Percentiles rank a stretch among this genome's conserved stretches.
These are phyloP conservation scores for Psammodynastes pulverulentus DNA, from an alignment of 2,113 vertebrate species.

Conservation along the genomic window DNA sequence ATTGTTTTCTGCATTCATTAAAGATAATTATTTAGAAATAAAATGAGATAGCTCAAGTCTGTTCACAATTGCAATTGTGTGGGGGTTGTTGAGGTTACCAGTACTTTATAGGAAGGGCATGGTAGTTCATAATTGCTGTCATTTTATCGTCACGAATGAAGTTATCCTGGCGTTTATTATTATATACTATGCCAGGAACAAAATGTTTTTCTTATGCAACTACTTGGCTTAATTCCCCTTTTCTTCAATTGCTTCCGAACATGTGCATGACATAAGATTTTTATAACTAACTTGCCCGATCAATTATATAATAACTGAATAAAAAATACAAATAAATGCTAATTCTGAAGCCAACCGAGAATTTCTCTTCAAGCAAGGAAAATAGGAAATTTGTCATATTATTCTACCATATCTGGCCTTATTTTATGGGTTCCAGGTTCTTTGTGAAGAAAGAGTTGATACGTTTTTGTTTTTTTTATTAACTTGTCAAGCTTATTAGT, in stretches of 20 bases:
- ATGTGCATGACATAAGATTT: background rate
- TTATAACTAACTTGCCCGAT: background rate
- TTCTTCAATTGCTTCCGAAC: conserved; percentile 4
- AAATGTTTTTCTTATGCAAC: conserved; percentile 20
- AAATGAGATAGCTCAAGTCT: background rate
- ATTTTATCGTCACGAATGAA: background rate
- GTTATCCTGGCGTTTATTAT: background rate
- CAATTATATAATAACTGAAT: background rate
- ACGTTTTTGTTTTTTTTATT: background rate
- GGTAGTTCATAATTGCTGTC: background rate
- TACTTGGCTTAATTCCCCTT: background rate
- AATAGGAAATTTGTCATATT: background rate
- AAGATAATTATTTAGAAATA: background rate
- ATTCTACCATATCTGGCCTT: background rate
- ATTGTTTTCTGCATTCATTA: background rate
- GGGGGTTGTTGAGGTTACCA: conserved; percentile 1
- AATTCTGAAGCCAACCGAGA: background rate
- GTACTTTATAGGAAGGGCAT: background rate
- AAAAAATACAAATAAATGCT: background rate
- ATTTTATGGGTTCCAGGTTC: background rate
- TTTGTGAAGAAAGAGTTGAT: background rate
- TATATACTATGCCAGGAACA: background rate
- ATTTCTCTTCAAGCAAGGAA: background rate
- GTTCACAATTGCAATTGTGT: background rate
- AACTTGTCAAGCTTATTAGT: background rate